Evolutionary conservation across 2,113 vertebrate genomes (phyloP), one percentile per base, ranked within the genome.

Genomic region (Circaetus gallicus): DNA sequence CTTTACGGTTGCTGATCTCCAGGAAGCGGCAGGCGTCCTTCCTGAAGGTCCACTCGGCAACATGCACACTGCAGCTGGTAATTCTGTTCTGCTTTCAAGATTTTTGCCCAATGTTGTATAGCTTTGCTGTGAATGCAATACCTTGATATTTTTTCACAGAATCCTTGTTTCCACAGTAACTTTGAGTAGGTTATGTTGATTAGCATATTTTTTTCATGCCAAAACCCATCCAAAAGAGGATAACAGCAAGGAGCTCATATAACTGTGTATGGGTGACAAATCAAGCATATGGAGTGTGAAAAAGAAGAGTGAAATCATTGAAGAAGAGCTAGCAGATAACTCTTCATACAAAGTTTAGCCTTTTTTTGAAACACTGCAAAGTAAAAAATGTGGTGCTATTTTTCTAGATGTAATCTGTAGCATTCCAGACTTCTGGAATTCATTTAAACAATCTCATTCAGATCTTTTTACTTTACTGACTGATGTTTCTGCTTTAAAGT

Each of bases 251-350:
- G 31, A 90, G 50, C 29, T 85, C 53, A 5, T 71, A 47, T 67
- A 85, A 74, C 52, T 85, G 43, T 0, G 2, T 63, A 69, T 0
- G 40, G 28, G 66, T 87, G 93, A 89, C 53, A 95, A 87, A 93
- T 66, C 86, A 84, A 73, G 38, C 93, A 95, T 80, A 96, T 87
- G 95, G 89, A 96, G 53, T 66, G 93, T 62, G 93, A 97, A 94
- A 96, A 94, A 59, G 56, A 83, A 49, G 74, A 85, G 40, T 45
- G 34, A 93, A 92, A 90, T 88, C 66, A 87, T 50, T 92, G 70
- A 86, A 87, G 71, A 90, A 93, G 53, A 95, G 53, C 58, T 85
- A 88, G 42, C 38, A 88, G 42, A 80, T 47, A 90, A 74, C 7
- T 40, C 65, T 53, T 90, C 31, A 45, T 76, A 52, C 0, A 14